Evolutionary conservation across 2,797 vertebrate species (phyloP).

Genomic region (Sebastes miniatus): DNA sequence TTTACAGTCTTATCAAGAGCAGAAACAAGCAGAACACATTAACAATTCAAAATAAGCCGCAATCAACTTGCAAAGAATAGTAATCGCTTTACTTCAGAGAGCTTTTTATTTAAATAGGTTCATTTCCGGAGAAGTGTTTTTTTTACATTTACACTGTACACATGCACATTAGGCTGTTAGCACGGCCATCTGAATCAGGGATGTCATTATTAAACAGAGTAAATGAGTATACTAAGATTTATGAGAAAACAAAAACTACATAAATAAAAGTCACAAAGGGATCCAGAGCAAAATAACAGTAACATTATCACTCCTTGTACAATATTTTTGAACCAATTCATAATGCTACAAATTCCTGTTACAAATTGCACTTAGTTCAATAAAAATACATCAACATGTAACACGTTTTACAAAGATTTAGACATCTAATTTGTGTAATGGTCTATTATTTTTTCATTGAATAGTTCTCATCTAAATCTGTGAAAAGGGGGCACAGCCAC

Average conservation of each 20-base stretch:
- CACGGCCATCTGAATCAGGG: constrained; percentile 28
- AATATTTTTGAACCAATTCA: not conserved
- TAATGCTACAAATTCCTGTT: constrained; percentile 45
- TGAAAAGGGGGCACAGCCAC: not conserved
- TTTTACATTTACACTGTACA: constrained; percentile 73
- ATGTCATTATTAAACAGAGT: constrained; percentile 11
- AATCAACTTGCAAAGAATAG: not conserved
- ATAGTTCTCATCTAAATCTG: not conserved
- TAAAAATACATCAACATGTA: constrained; percentile 28
- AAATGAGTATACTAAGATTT: constrained; percentile 10
- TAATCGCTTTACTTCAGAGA: not conserved
- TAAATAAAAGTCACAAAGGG: constrained; percentile 17
- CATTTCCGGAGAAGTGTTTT: constrained; percentile 50
- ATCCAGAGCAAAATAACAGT: constrained; percentile 5
- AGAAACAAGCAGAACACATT: not conserved
- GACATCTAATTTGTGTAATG: not conserved
- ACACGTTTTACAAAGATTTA: constrained; percentile 10
- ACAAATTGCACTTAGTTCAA: constrained; percentile 57
- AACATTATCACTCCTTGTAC: not conserved
- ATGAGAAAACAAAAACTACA: not conserved
- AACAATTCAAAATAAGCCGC: not conserved
- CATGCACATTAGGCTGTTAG: constrained; percentile 54
- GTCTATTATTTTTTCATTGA: not conserved
- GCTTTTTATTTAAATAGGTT: constrained; percentile 61
- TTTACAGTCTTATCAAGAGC: not conserved